A percentile compares a stretch with the other conserved stretches of the same genome.
Conservation (phyloP, 2,888 invertebrate genomes). For the Tenthredo mesomela region DNA sequence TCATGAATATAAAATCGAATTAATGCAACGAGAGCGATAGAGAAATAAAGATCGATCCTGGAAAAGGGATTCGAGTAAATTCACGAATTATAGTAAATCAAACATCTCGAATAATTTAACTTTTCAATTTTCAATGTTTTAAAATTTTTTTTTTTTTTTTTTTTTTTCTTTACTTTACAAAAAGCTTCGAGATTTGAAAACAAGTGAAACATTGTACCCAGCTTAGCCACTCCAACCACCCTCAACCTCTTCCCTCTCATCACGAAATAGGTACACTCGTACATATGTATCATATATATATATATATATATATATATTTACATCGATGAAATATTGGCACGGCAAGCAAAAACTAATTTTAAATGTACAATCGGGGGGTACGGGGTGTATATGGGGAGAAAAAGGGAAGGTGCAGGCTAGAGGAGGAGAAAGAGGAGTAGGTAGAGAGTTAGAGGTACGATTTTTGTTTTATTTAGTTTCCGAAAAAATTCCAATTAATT, state of each 20-base stretch:
- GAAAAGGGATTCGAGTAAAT: conserved; percentile 8
- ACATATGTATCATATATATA: neutral
- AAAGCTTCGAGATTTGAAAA: conserved; percentile 15
- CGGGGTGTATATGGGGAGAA: neutral
- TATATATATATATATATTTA: neutral
- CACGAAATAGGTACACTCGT: neutral
- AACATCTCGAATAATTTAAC: conserved; percentile 14
- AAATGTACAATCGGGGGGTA: neutral
- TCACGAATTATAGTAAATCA: conserved; percentile 52
- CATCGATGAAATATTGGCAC: neutral
- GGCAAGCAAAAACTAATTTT: conserved; percentile 46
- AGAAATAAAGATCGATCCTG: neutral
- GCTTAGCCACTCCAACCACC: neutral
- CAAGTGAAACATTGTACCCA: conserved; percentile 44
- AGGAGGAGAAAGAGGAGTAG: neutral
- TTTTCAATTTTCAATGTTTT: neutral
- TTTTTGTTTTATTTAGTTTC: conserved; percentile 18
- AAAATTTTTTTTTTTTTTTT: too few relatives aligned
- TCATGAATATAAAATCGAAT: neutral
- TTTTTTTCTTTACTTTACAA: neutral
- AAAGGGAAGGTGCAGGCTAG: neutral
- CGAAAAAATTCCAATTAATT: conserved; percentile 49
- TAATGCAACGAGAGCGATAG: neutral
- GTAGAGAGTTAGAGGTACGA: neutral
- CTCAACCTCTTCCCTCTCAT: too few relatives aligned